Conservation (phyloP, 2,888 invertebrate species). For the Steromphala cineraria region DNA sequence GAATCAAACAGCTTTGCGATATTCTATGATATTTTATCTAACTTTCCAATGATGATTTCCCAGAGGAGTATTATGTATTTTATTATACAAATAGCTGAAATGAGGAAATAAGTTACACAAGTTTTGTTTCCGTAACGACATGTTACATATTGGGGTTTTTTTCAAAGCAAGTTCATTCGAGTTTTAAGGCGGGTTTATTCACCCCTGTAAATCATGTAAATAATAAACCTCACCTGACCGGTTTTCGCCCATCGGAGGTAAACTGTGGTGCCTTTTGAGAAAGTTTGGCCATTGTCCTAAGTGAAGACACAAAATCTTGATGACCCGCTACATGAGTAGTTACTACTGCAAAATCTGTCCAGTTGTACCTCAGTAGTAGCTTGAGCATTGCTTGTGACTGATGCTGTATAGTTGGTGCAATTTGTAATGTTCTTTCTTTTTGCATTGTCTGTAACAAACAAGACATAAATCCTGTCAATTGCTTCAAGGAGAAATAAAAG, state of each 20-base stretch:
- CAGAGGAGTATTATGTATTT: too few relatives aligned
- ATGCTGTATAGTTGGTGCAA: slow-evolving; percentile 44
- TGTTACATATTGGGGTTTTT: too few relatives aligned
- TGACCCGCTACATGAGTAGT: slow-evolving; percentile 36
- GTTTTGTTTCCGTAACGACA: too few relatives aligned
- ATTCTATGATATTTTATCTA: too few relatives aligned
- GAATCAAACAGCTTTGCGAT: too few relatives aligned
- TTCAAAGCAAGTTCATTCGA: too few relatives aligned
- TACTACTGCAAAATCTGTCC: slow-evolving; percentile 43
- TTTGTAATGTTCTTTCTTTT: slow-evolving; percentile 35
- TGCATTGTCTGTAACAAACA: slow-evolving; percentile 27
- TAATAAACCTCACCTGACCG: not conserved
- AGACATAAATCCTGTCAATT: not conserved
- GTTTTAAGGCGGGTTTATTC: too few relatives aligned
- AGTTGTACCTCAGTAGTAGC: slow-evolving; percentile 40
- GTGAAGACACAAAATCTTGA: slow-evolving; percentile 31
- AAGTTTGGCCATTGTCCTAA: slow-evolving; percentile 25
- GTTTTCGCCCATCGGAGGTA: slow-evolving; percentile 16
- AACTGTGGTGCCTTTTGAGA: slow-evolving; percentile 20
- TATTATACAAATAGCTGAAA: too few relatives aligned
- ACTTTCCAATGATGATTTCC: too few relatives aligned
- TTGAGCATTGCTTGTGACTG: slow-evolving; percentile 40
- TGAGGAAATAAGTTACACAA: too few relatives aligned
- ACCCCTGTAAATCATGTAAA: too few relatives aligned
- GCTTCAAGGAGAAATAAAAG: too few relatives aligned